Evolutionary conservation across 2,888 invertebrate species (phyloP), one percentile per base, ranked within the genome.

Genomic region (Amphipoea oculea): DNA sequence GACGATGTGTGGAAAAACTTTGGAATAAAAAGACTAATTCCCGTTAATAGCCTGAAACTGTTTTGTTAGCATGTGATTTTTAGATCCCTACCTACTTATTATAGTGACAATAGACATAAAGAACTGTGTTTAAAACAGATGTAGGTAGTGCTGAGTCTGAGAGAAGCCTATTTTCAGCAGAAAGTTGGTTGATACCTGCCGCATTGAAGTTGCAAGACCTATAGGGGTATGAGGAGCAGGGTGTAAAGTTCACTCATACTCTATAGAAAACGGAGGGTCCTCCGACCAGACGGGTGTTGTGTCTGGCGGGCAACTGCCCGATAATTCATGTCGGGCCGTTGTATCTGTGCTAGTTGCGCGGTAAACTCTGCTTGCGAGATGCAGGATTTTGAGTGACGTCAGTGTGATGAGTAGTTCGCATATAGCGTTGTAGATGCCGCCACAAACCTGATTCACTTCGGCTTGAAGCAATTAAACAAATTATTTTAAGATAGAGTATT

Each of bases 1-100:
- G 45, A 23, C 12, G 17, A 5, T 2, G 2, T n/a, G 1, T 63
- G 20, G 12, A 29, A 0, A 42, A 71, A 73, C 84, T 2, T 11
- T 17, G 40, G 1, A 29, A 65, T 29, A 60, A 79, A 82, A 63
- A 74, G 0, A 0, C 0, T 6, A 36, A 60, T 9, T 45, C 20
- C 84, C 45, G 71, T 74, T 79, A 57, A 45, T 17, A 23, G 0
- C 1, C 29, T 76, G 14, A 68, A 67, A 48, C n/a, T 7, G 40
- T 73, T 42, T 7, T 68, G 40, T 62, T 51, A 14, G n/a, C 29
- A 51, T 51, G 6, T 62, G 42, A 29, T 36, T 51, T 54, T 45
- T 17, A 65, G 1, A 76, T 76, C 42, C 29, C 48, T 29, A 36
- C 6, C 3, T 74, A 29, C 17, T 36, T 36, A 60, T 17, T 60